Percentiles rank a stretch among this genome's conserved stretches.
These are phyloP conservation scores for Numenius arquata DNA, from an alignment of 2,113 vertebrate genomes.

Conservation along the genomic window DNA sequence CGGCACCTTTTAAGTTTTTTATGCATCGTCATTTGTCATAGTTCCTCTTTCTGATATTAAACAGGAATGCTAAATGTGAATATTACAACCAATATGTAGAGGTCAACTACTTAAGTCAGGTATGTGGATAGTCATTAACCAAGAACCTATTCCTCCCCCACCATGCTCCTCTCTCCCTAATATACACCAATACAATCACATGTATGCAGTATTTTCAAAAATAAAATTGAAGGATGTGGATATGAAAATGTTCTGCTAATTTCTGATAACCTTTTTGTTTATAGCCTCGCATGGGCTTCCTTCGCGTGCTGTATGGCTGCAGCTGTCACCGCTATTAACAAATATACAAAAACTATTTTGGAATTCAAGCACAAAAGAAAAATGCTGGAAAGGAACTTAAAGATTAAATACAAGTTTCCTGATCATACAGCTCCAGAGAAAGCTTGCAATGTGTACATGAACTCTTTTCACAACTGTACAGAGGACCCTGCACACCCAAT, in stretches of 20 bases:
- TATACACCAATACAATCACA: not conserved
- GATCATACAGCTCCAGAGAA: conserved; percentile 80
- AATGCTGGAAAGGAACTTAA: conserved; percentile 86
- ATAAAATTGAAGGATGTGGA: not conserved
- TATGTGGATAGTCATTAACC: not conserved
- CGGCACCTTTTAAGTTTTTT: not conserved
- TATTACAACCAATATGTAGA: not conserved
- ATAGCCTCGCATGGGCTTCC: conserved; percentile 90
- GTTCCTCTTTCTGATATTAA: not conserved
- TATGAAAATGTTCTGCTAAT: not conserved
- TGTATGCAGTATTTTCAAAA: not conserved
- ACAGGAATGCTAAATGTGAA: not conserved
- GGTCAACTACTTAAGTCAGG: not conserved
- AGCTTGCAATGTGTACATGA: conserved; percentile 87
- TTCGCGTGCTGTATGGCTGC: conserved; percentile 91
- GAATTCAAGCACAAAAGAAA: conserved; percentile 89
- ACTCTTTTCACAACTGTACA: conserved; percentile 77
- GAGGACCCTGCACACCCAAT: conserved; percentile 79
- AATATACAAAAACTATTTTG: conserved; percentile 86
- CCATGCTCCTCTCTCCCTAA: not conserved
- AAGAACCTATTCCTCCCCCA: not conserved
- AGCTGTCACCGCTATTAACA: conserved; percentile 86
- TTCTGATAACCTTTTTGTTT: conserved; percentile 1
- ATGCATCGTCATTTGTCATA: not conserved
- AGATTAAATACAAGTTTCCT: conserved; percentile 80